Percentiles rank a stretch among this genome's conserved stretches.
phyloP scores from a whole-genome alignment of 1,140 invertebrate species.

The Polypedilum vanderplanki region DNA sequence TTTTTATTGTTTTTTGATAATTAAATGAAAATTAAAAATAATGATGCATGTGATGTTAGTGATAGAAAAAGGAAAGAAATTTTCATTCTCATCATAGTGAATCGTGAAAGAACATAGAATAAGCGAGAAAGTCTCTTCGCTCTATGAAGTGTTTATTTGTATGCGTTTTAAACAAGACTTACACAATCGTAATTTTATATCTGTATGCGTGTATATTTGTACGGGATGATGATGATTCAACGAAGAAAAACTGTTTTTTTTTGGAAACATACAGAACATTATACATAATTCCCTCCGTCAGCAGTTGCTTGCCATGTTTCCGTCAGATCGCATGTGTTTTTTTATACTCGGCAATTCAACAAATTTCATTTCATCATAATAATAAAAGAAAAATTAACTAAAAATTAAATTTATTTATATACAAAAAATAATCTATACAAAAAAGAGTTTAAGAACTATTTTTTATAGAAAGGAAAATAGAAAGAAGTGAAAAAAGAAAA shows the following conservation, averaged over 20 bases:
- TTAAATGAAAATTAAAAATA: too few species aligned
- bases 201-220: neutral
- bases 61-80: neutral
- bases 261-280: neutral
- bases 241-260: slow-evolving; percentile 12
- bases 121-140: neutral
- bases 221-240: slow-evolving; percentile 10
- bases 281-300: slow-evolving; percentile 4
- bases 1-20: too few species aligned
- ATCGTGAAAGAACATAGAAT: neutral
- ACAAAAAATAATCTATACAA: too few species aligned
- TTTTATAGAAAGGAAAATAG: too few species aligned
- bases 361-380: neutral
- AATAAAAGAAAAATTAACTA: neutral
- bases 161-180: neutral
- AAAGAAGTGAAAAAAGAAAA: neutral
- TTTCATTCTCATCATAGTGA: neutral
- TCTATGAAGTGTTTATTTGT: slow-evolving; percentile 18
- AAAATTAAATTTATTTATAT: too few species aligned
- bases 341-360: neutral
- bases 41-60: too few species aligned
- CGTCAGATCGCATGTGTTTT: slow-evolving; percentile 10
- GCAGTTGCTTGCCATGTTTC: slow-evolving; percentile 3
- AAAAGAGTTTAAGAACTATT: too few species aligned
- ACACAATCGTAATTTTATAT: neutral